Base-by-base conservation (phyloP, 2,888 invertebrate species). In the Achlya flavicornis region DNA sequence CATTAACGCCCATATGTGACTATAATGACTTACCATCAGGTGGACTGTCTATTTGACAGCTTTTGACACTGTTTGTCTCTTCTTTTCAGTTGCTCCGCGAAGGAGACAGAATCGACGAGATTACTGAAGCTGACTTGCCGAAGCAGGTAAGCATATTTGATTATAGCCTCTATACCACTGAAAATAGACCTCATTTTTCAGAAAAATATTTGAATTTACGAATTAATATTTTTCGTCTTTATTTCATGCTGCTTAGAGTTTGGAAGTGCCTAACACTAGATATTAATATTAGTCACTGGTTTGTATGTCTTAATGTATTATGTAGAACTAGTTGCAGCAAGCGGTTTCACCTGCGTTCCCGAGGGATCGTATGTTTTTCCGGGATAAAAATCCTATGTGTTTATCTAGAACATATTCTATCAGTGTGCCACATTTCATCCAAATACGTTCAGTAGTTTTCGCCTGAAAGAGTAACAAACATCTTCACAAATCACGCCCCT, bases 241-340 rank as follows among this genome's bases (percentile, higher is more conserved):
- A 62, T 67, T 86, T 35, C 89, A 90, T 69, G 91, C 91, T 79
- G n/a, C 78, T 80, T 58, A 90, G 88, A 75, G 62, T 43, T 66
- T 74, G 87, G 89, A 88, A 64, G 77, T 74, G 35, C 68, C 82
- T 61, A 86, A 82, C 69, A 79, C 70, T 62, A 85, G 84, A 83
- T 88, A 88, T 72, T 88, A 7, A 35, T 26, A 26, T 26, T 26
- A 77, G 5, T 10, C n/a, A 61, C 16, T 58, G 76, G 75, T 77
- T 76, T 73, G 77, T 76, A 72, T 71, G 53, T 57, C 35, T 8
- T 32, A 59, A 46, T 58, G 26, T 26, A n/a, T 26, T 26, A 26
- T 1, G 1, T 26, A 2, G 26, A 26, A 26, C 26, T 26, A 26
- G 26, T 26, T 26, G 1, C 26, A 26, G 26, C 26, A 1, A 1